A percentile compares a stretch with the other conserved stretches of the same genome.
Conservation (phyloP, 2,888 invertebrate species). For the Drosophila pseudotalamancana region DNA sequence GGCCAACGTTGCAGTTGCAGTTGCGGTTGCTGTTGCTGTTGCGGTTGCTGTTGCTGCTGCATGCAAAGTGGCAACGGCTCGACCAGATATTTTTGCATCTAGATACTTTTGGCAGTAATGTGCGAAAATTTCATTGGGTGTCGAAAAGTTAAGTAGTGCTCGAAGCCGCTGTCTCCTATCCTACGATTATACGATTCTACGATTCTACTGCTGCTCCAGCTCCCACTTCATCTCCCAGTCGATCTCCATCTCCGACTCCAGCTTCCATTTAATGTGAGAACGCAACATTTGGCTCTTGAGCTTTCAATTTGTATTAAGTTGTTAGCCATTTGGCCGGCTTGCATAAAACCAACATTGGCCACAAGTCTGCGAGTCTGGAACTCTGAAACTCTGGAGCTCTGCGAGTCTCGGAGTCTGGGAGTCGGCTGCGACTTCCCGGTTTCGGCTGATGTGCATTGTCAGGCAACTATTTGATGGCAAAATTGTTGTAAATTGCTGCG, state of each 20-base stretch:
- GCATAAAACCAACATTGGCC: conserved; percentile 43
- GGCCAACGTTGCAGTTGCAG: conserved; percentile 53
- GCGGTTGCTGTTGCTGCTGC: conserved; percentile 57
- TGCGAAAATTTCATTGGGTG: conserved; percentile 82
- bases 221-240: neutral
- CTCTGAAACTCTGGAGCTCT: too few relatives aligned
- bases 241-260: conserved; percentile 54
- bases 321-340: conserved; percentile 53
- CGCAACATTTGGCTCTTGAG: conserved; percentile 79
- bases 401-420: neutral
- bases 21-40: conserved; percentile 45
- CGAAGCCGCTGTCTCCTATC: conserved; percentile 63
- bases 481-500: conserved; percentile 71
- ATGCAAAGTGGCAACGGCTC: conserved; percentile 59
- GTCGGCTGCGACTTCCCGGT: neutral
- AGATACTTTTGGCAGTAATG: conserved; percentile 83
- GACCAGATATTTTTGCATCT: conserved; percentile 75
- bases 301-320: conserved; percentile 80
- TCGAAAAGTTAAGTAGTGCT: conserved; percentile 82
- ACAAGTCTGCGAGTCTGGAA: too few relatives aligned
- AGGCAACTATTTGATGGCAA: conserved; percentile 48
- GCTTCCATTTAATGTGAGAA: conserved; percentile 75
- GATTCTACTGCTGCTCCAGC: neutral
- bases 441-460: conserved; percentile 55
- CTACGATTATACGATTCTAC: too few relatives aligned